phyloP scores from a whole-genome alignment of 2,888 invertebrate species.

The Lottia scabra region DNA sequence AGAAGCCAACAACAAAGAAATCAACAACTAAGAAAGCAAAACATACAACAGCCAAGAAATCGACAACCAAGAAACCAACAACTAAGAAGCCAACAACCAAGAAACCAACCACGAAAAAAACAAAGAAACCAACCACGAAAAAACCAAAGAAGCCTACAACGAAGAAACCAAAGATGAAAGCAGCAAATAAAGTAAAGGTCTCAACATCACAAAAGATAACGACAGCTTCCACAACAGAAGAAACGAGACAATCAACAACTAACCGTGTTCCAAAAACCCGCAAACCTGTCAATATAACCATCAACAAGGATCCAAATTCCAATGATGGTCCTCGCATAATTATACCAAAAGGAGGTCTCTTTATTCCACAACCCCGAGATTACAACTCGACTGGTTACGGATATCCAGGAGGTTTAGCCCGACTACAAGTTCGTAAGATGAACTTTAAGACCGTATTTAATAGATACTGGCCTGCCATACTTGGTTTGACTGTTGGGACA shows the following conservation, averaged over 20 bases:
- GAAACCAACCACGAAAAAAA: conserved; percentile 5
- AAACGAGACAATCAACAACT: neutral
- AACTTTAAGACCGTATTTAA: conserved; percentile 31
- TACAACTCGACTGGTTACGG: conserved; percentile 9
- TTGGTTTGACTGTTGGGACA: conserved; percentile 38
- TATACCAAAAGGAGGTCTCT: conserved; percentile 30
- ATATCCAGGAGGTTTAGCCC: conserved; percentile 13
- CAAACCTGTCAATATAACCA: neutral
- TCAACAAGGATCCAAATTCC: neutral
- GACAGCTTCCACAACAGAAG: neutral
- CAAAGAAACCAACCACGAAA: neutral
- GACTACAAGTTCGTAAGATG: conserved; percentile 18
- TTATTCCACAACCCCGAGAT: conserved; percentile 16
- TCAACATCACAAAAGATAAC: neutral
- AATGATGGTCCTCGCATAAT: conserved; percentile 27
- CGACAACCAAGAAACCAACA: neutral
- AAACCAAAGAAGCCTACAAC: conserved; percentile 2
- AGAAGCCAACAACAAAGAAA: neutral
- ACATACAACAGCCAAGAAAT: neutral
- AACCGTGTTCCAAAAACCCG: neutral
- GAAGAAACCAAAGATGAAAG: neutral
- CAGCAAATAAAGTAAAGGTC: neutral
- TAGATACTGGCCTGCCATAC: conserved; percentile 46
- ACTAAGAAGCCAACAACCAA: neutral
- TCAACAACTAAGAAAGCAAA: neutral